Percentiles rank a stretch among this genome's conserved stretches.
Evolutionary conservation across 2,888 invertebrate genomes (phyloP).

Genomic region (Lepidocyrtinus sp.): DNA sequence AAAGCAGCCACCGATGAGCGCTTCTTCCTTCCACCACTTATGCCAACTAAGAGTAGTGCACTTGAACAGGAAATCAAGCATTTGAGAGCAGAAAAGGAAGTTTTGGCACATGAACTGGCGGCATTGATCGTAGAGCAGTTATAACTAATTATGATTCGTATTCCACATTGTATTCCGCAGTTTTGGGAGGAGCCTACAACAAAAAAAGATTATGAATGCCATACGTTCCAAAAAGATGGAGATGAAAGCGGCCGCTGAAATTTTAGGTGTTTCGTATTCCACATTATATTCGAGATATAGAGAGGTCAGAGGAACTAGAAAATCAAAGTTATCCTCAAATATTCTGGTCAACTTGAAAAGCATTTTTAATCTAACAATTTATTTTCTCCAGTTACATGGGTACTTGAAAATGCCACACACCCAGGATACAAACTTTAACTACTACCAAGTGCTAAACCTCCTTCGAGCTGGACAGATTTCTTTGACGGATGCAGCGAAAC

Average conservation of each 20-base stretch:
- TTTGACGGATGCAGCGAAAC: slow-evolving; percentile 78
- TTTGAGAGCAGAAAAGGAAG: no score
- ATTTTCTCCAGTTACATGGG: slow-evolving; percentile 65
- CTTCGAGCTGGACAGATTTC: slow-evolving; percentile 75
- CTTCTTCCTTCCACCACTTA: no score
- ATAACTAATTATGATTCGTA: no score
- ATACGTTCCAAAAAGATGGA: slow-evolving; percentile 92
- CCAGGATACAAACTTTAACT: slow-evolving; percentile 70
- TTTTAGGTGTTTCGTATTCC: slow-evolving; percentile 91
- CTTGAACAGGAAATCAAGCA: no score
- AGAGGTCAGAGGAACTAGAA: slow-evolving; percentile 75
- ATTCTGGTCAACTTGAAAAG: slow-evolving; percentile 30
- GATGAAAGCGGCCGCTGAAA: slow-evolving; percentile 93
- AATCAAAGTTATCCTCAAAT: background rate
- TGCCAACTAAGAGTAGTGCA: no score
- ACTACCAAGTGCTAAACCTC: slow-evolving; percentile 69
- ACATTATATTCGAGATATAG: slow-evolving; percentile 91
- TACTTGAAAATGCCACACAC: slow-evolving; percentile 70
- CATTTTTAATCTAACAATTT: no score
- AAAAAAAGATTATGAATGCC: slow-evolving; percentile 89
- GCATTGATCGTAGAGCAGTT: no score
- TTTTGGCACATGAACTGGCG: no score
- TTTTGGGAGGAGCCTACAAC: slow-evolving; percentile 95
- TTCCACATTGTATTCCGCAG: no score
- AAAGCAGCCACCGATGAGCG: no score